Base-by-base conservation (phyloP, 2,797 vertebrate genomes). In the Amblyopsis hoosieri region DNA sequence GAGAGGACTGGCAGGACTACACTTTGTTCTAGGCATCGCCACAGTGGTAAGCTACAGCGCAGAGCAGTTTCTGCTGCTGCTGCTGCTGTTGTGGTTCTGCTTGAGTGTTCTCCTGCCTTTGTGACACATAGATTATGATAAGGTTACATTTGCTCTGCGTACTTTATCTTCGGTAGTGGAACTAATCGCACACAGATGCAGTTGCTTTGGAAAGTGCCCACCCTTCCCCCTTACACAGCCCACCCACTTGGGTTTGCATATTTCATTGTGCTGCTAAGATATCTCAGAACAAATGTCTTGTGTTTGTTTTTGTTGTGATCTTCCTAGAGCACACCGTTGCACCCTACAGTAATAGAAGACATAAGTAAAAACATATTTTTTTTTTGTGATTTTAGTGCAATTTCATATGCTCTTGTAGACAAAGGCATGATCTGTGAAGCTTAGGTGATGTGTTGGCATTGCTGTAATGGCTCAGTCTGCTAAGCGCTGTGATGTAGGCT, bases 171-270 rank as follows among this genome's bases (percentile, higher is more conserved):
- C 81, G 81, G 82, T 87, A 67, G 84, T 86, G 82, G 86, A 89
- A 87, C 83, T 89, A 88, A 86, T 89, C 85, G 77, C 85, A 84
- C 68, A 79, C 81, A 84, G 81, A 87, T 84, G 81, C 84, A 84
- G 69, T 65, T 45, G 64, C 69, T 61, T 66, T 66, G 62, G 55
- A 9, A 77, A 72, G 66, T 71, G 62, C 69, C 63, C 50, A 23
- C 33, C 29, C 60, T 33, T 46, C 8, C 57, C 8, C 52, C n/a
- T 14, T 14, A 53, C 51, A 55, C 54, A 2, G 13, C 23, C 61
- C 66, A 67, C 59, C 69, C 78, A 72, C 60, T 72, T 62, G 70
- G 74, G 67, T 79, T 59, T 46, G 17, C 55, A 33, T 70, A 64
- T 77, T 81, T 89, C 62, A 69, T 59, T 57, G 74, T 67, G 45